Evolutionary conservation across 2,797 vertebrate genomes (phyloP).

Genomic region (Sebastes itinus): DNA sequence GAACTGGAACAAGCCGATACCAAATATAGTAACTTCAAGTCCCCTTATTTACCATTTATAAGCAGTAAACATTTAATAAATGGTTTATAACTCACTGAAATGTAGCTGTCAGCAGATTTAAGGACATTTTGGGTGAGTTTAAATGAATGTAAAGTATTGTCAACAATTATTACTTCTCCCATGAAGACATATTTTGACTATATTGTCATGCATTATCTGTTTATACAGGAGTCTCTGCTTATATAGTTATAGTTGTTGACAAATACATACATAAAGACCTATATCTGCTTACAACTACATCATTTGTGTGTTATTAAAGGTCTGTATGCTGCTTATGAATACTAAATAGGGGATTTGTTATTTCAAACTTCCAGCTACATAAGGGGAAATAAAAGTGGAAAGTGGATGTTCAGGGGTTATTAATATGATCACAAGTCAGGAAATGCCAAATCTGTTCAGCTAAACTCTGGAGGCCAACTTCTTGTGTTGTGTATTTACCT

Average conservation of each 20-base stretch:
- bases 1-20: not conserved
- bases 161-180: not conserved
- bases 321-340: not conserved
- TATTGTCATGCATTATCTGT: not conserved
- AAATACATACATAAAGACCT: not conserved
- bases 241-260: not conserved
- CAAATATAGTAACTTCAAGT: not conserved
- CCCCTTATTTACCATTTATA: not conserved
- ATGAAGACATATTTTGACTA: not conserved
- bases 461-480: not conserved
- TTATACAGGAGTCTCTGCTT: not conserved
- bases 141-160: not conserved
- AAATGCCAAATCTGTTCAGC: not conserved
- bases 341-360: not conserved
- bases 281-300: not conserved
- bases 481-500: slow-evolving; percentile 80
- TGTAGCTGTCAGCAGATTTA: not conserved
- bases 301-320: not conserved
- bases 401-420: not conserved
- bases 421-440: not conserved
- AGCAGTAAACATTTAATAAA: not conserved
- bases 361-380: not conserved
- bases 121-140: not conserved
- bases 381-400: not conserved
- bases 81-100: not conserved